phyloP scores from a whole-genome alignment of 2,113 vertebrate species.

The Nothocercus nigrocapillus region DNA sequence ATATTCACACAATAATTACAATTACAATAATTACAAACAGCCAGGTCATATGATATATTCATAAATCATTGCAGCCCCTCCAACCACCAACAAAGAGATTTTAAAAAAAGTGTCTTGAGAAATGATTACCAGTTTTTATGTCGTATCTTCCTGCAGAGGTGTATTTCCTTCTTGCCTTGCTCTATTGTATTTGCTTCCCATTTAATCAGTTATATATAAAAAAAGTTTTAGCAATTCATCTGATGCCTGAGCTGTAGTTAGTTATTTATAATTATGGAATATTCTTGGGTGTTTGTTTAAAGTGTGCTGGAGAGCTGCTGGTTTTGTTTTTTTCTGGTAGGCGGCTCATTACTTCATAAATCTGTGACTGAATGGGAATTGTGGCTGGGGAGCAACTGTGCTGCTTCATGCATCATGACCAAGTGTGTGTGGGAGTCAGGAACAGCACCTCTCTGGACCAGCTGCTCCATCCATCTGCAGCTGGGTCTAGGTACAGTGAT shows the following conservation, averaged over 20 bases:
- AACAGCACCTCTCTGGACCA: conserved; percentile 78
- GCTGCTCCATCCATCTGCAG: conserved; percentile 82
- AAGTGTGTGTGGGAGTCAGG: conserved; percentile 54
- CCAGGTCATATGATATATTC: not conserved
- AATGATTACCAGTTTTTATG: not conserved
- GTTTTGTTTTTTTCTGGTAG: conserved; percentile 69
- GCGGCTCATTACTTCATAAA: conserved; percentile 79
- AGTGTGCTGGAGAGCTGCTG: conserved; percentile 56
- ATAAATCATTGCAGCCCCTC: not conserved
- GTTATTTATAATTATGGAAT: conserved; percentile 43
- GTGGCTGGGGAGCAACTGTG: conserved; percentile 66
- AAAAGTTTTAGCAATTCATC: conserved; percentile 38
- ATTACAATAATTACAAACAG: not conserved
- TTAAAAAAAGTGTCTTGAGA: not conserved
- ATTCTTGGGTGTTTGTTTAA: conserved; percentile 64
- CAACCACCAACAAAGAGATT: not conserved
- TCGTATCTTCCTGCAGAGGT: not conserved
- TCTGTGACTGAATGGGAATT: conserved; percentile 71
- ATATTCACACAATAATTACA: not conserved
- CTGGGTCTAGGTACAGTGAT: conserved; percentile 77
- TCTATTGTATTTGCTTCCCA: not conserved
- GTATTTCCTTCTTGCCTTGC: not conserved
- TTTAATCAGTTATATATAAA: conserved; percentile 31
- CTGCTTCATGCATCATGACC: conserved; percentile 65
- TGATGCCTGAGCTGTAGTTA: conserved; percentile 22